phyloP scores from a whole-genome alignment of 30 jellyfish, hydroid and myxozoan genomes.

The Chironex yamaguchii region DNA sequence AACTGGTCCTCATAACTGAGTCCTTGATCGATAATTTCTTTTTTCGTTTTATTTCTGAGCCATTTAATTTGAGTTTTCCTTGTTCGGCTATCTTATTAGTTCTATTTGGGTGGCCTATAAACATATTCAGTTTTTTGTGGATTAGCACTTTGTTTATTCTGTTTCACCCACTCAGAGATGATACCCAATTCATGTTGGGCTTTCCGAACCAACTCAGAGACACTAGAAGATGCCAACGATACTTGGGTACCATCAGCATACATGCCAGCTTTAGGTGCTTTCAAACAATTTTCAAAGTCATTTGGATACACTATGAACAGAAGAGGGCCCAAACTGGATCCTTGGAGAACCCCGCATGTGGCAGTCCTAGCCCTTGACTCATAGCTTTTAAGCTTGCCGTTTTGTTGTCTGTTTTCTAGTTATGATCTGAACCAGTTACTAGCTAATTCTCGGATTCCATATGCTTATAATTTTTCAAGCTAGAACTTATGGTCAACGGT shows the following conservation, averaged over 20 bases:
- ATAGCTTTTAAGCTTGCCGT: conserved; percentile 42
- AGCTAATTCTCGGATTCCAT: conserved; percentile 17
- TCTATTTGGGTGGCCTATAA: conserved; percentile 21
- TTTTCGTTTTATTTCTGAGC: conserved; percentile 20
- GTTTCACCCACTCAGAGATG: conserved; percentile 25
- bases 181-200: conserved; percentile 17
- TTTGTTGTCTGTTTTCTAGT: conserved; percentile 28
- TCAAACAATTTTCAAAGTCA: conserved; percentile 41
- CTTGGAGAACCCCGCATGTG: conserved; percentile 67
- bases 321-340: conserved; percentile 64
- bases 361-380: conserved; percentile 19
- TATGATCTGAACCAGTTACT: conserved; percentile 54
- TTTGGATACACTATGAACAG: conserved; percentile 45
- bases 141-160: conserved; percentile 10
- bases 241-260: conserved; percentile 43
- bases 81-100: neutral
- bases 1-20: conserved; percentile 23
- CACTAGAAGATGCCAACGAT: conserved; percentile 6
- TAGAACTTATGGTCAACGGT: conserved; percentile 39
- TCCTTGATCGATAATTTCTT: conserved; percentile 11
- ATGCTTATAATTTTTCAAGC: conserved; percentile 14
- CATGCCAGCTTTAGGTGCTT: conserved; percentile 53
- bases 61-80: conserved; percentile 3
- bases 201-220: neutral
- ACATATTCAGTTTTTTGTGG: conserved; percentile 37